These are phyloP conservation scores for Ivindomyrus marchei DNA, from an alignment of 2,113 vertebrate genomes.

Conservation along the genomic window DNA sequence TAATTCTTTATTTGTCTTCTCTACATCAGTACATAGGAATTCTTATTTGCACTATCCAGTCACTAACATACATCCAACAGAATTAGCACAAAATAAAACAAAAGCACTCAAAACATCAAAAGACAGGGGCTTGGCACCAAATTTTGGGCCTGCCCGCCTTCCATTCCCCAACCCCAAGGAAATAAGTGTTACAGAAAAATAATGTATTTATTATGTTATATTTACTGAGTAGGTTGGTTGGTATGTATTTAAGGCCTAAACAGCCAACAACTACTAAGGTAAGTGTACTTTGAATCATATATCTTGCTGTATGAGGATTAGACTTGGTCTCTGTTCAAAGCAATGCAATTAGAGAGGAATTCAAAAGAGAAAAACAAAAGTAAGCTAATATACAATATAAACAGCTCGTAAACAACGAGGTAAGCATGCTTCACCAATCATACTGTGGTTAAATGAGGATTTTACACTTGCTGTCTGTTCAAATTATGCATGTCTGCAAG, in stretches of 20 bases:
- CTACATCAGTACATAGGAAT: background rate
- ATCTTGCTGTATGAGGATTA: background rate
- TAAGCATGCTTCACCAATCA: background rate
- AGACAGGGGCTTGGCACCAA: background rate
- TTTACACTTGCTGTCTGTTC: background rate
- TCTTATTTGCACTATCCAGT: background rate
- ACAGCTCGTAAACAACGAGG: background rate
- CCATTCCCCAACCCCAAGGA: background rate
- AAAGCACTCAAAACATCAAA: background rate
- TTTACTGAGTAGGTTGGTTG: background rate
- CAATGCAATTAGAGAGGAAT: background rate
- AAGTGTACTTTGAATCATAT: background rate
- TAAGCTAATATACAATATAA: background rate
- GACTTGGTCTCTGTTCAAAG: background rate
- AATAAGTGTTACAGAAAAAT: background rate
- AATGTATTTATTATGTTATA: background rate
- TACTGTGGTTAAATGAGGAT: background rate
- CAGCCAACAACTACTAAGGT: background rate
- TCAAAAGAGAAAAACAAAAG: background rate
- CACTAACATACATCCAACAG: background rate
- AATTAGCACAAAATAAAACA: background rate
- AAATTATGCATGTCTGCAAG: background rate
- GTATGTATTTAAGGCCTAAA: background rate
- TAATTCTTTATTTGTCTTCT: background rate
- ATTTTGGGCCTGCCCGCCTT: background rate